Evolutionary conservation across 2,888 invertebrate genomes (phyloP).

Genomic region (Pollenia griseotomentosa): DNA sequence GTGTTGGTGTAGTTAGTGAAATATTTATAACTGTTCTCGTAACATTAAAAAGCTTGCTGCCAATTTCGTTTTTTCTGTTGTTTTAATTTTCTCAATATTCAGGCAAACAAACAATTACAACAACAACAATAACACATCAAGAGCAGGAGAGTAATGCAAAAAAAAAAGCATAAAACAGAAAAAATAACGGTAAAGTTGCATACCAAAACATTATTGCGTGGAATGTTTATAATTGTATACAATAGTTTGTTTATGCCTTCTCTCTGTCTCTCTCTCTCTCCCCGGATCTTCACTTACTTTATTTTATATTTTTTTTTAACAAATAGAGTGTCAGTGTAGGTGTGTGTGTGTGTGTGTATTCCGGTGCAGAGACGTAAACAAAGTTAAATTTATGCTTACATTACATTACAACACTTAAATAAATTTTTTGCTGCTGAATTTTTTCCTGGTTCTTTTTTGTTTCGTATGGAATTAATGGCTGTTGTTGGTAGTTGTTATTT

Average conservation of each 20-base stretch:
- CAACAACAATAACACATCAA: neutral
- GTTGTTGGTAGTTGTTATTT: constrained; percentile 17
- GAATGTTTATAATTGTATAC: constrained; percentile 12
- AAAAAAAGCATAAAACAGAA: constrained; percentile 5
- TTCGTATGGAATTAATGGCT: constrained; percentile 46
- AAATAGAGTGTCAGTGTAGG: neutral
- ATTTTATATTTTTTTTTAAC: neutral
- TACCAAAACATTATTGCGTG: constrained; percentile 23
- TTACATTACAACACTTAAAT: constrained; percentile 51
- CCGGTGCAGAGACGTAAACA: constrained; percentile 37
- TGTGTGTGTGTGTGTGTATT: constrained; percentile 3
- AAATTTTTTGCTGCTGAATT: constrained; percentile 4
- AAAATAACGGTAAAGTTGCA: constrained; percentile 20
- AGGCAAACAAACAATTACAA: neutral
- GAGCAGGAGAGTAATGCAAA: neutral
- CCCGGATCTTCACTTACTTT: neutral
- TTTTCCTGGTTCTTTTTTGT: constrained; percentile 11
- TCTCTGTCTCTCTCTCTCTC: neutral
- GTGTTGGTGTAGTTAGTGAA: constrained; percentile 43
- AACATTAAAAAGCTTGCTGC: constrained; percentile 39
- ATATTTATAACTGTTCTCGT: constrained; percentile 46
- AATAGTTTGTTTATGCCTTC: constrained; percentile 10
- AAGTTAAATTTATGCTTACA: constrained; percentile 61
- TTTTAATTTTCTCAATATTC: constrained; percentile 6
- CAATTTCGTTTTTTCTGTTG: neutral